Base-by-base conservation (phyloP, 23 tunicate species). In the Trididemnum nubilum region DNA sequence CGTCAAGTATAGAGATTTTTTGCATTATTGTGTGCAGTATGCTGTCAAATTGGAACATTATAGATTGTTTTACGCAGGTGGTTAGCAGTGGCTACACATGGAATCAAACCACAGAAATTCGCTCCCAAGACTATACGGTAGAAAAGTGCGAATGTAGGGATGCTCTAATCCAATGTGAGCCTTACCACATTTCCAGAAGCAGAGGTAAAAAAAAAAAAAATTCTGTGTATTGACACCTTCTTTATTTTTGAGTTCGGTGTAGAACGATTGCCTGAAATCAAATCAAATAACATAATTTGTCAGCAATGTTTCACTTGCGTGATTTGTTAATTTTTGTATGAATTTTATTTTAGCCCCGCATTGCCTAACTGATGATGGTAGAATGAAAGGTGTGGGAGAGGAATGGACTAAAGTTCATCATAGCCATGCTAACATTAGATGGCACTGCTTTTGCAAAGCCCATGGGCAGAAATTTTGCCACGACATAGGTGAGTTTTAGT, bases 41-140 rank as follows among this genome's bases (percentile, higher is more conserved):
- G n/a, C n/a, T n/a, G n/a, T n/a, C n/a, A n/a, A n/a, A n/a, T n/a
- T n/a, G n/a, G n/a, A n/a, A n/a, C n/a, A n/a, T n/a, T n/a, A n/a
- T n/a, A n/a, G n/a, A n/a, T n/a, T n/a, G n/a, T 61, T 61, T 61
- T 12, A 12, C n/a, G 67, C 74, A 93, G 98, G 98, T 93, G 34
- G 93, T 93, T n/a, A 87, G 86, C 39, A 82, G 85, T 44, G 98
- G 98, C 29, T 81, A 64, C 73, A 75, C 87, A 2, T 93, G 98
- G 98, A 93, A 93, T 70, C 83, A 88, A 74, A 93, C 98, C 25
- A 33, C 78, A 19, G 84, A 81, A 19, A 87, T 93, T 34, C 39
- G 23, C 23, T 27, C 28, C 4, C 44, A 69, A 30, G 59, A 70
- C 36, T 79, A n/a, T 58, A 69, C 77, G 0, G 76, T 87, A 3